Evolutionary conservation across 1,140 invertebrate genomes (phyloP).

Genomic region (Megalopta genalis): DNA sequence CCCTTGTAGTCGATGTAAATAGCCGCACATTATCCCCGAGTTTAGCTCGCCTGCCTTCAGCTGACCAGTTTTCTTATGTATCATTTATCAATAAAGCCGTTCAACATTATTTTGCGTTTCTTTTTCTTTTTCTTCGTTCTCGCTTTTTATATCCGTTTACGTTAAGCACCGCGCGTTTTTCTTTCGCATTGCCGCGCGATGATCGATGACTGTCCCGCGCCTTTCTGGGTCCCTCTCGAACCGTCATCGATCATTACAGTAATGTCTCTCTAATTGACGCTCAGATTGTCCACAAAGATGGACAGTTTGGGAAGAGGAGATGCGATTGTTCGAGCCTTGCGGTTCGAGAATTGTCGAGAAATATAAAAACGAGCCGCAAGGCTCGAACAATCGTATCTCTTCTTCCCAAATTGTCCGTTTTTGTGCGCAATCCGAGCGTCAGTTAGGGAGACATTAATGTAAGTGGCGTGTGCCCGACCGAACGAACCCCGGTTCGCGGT

Average conservation of each 20-base stretch:
- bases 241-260: background rate
- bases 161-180: background rate
- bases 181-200: background rate
- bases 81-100: background rate
- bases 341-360: no score
- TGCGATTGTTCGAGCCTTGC: no score
- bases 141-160: background rate
- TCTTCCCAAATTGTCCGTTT: no score
- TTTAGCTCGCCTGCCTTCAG: constrained; percentile 14
- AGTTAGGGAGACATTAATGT: no score
- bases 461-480: background rate
- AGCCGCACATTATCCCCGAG: background rate
- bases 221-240: background rate
- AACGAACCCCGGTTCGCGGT: background rate
- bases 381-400: no score
- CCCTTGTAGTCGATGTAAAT: constrained; percentile 32
- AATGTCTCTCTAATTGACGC: no score
- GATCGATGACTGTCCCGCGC: background rate
- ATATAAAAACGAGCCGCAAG: no score
- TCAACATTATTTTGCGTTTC: constrained; percentile 10
- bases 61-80: background rate
- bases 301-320: no score
- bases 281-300: no score
- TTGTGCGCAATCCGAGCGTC: no score
- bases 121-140: constrained; percentile 20